Evolutionary conservation across 1,140 invertebrate species (phyloP).

Genomic region (Arctopsyche grandis): DNA sequence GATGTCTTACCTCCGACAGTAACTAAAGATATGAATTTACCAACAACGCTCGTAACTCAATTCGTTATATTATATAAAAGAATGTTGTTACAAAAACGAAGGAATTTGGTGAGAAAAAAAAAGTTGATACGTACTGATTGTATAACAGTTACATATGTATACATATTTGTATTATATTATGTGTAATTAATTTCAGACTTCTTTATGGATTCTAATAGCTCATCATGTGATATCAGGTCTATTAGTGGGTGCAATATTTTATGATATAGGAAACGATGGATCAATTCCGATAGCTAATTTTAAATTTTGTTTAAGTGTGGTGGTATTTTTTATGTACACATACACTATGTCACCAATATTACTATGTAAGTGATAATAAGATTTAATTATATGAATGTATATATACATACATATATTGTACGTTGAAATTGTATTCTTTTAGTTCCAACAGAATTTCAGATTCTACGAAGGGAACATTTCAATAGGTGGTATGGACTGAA

Average conservation of each 20-base stretch:
- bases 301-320: conserved; percentile 68
- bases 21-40: conserved; percentile 59
- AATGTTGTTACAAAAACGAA: conserved; percentile 66
- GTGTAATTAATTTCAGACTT: conserved; percentile 59
- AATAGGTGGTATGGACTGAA: conserved; percentile 84
- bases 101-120: conserved; percentile 62
- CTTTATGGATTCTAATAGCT: conserved; percentile 66
- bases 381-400: conserved; percentile 15
- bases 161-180: not conserved
- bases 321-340: conserved; percentile 73
- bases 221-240: conserved; percentile 68
- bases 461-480: conserved; percentile 77
- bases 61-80: conserved; percentile 65
- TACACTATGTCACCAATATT: conserved; percentile 71
- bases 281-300: conserved; percentile 67
- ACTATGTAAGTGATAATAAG: conserved; percentile 66
- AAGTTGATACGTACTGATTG: not conserved
- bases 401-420: conserved; percentile 24
- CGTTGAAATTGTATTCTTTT: conserved; percentile 56
- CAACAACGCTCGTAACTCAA: conserved; percentile 67
- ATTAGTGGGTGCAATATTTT: conserved; percentile 68
- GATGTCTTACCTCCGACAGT: conserved; percentile 21
- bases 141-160: not conserved
- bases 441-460: conserved; percentile 77
- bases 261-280: conserved; percentile 67